Evolutionary conservation across 2,888 invertebrate species (phyloP).

Genomic region (Drosophila neutralis): DNA sequence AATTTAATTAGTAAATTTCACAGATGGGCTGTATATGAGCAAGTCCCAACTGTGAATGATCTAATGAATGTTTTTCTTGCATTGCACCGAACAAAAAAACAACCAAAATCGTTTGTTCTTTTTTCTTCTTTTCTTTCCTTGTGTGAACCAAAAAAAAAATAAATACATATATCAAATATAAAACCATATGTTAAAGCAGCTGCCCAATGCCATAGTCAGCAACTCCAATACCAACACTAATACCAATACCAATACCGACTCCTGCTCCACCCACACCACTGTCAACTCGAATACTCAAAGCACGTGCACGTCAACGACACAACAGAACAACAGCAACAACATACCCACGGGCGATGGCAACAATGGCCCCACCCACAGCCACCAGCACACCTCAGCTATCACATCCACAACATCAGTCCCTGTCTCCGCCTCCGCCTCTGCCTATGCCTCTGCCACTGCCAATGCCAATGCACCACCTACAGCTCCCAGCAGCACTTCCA

Average conservation of each 20-base stretch:
- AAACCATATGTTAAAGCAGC: constrained; percentile 56
- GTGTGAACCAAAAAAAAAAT: constrained; percentile 43
- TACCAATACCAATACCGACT: constrained; percentile 24
- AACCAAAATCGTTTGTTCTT: constrained; percentile 65
- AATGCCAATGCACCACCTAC: constrained; percentile 53
- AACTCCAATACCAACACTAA: constrained; percentile 40
- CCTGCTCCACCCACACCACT: constrained; percentile 48
- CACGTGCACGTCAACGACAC: constrained; percentile 72
- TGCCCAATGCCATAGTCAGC: constrained; percentile 55
- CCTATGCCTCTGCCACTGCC: constrained; percentile 26
- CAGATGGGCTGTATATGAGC: constrained; percentile 14
- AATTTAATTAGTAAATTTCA: constrained; percentile 6
- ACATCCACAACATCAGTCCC: constrained; percentile 32
- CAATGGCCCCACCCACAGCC: constrained; percentile 24
- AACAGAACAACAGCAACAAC: constrained; percentile 55
- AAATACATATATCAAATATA: constrained; percentile 23
- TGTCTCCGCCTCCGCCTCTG: constrained; percentile 22
- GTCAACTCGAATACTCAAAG: constrained; percentile 59
- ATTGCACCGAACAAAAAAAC: constrained; percentile 57
- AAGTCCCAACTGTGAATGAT: constrained; percentile 23
- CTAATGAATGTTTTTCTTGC: constrained; percentile 37
- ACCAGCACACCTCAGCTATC: constrained; percentile 15
- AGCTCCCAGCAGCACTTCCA: constrained; percentile 58
- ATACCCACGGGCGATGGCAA: constrained; percentile 37
- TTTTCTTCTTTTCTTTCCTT: constrained; percentile 73